Conservation (phyloP, 2,113 vertebrate species). For the Gallinago paraguaiae region DNA sequence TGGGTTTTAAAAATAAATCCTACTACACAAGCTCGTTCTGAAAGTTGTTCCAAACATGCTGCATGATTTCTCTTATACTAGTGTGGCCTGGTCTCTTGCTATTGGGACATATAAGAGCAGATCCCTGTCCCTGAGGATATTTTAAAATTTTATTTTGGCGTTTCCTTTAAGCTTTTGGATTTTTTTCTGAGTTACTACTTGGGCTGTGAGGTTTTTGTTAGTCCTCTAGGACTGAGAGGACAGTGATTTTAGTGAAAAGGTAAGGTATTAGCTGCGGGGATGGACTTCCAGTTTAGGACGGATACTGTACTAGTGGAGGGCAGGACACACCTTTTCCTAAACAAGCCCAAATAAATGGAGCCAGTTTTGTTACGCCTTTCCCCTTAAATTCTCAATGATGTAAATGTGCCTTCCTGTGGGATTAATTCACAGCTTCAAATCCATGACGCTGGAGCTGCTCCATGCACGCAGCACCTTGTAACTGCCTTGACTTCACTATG, state of each 20-base stretch:
- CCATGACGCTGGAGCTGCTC: not conserved
- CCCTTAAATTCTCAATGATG: not conserved
- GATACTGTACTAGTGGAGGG: not conserved
- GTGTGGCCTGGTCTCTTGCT: not conserved
- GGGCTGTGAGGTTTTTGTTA: not conserved
- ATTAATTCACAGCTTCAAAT: not conserved
- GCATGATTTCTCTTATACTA: rapidly evolving
- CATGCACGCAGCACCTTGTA: not conserved
- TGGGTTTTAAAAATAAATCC: not conserved
- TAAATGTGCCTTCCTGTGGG: not conserved
- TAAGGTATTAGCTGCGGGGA: not conserved
- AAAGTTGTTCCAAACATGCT: not conserved
- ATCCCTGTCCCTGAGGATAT: rapidly evolving
- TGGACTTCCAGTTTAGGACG: not conserved
- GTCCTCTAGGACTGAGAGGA: not conserved
- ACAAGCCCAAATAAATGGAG: not conserved
- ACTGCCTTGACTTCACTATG: not conserved
- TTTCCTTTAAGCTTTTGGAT: not conserved
- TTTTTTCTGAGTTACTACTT: not conserved
- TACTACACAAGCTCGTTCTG: not conserved
- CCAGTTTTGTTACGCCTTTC: not conserved
- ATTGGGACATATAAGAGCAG: not conserved
- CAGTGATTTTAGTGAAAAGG: not conserved
- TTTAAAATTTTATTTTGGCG: not conserved
- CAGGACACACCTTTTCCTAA: not conserved